These are phyloP conservation scores for Diglossa brunneiventris DNA, from an alignment of 2,113 vertebrate genomes.

Conservation along the genomic window DNA sequence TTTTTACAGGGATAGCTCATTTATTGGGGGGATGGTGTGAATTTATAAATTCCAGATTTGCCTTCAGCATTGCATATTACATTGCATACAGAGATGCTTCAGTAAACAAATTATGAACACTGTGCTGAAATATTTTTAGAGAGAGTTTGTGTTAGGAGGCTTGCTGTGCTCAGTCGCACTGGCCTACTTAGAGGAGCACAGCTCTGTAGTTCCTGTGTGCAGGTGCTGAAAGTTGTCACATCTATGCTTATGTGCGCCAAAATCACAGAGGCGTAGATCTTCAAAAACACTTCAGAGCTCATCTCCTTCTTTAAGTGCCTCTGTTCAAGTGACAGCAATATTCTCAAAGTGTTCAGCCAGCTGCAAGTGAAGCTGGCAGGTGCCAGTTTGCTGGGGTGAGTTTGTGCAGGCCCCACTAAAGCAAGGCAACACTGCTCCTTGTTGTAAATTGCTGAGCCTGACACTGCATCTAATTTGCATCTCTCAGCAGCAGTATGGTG, in stretches of 20 bases:
- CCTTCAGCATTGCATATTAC: background rate
- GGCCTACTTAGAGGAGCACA: background rate
- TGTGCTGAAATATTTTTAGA: background rate
- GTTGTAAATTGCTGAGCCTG: background rate
- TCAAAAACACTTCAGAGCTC: background rate
- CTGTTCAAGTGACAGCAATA: background rate
- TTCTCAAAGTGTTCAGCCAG: background rate
- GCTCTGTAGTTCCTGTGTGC: background rate
- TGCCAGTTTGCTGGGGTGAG: background rate
- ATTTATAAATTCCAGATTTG: background rate
- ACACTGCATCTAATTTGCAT: background rate
- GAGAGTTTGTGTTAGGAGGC: background rate
- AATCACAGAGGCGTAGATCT: accelerated
- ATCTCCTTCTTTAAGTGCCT: background rate
- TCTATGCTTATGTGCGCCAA: background rate
- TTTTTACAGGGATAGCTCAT: background rate
- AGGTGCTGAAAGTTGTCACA: background rate
- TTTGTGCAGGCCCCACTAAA: background rate
- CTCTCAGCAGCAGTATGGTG: background rate
- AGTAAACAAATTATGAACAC: background rate
- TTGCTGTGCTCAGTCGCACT: background rate
- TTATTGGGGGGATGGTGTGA: background rate
- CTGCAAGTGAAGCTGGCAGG: background rate
- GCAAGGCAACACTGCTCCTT: background rate
- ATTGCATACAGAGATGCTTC: background rate